Base-by-base conservation (phyloP, 2,888 invertebrate species). In the Leptinotarsa juncta region DNA sequence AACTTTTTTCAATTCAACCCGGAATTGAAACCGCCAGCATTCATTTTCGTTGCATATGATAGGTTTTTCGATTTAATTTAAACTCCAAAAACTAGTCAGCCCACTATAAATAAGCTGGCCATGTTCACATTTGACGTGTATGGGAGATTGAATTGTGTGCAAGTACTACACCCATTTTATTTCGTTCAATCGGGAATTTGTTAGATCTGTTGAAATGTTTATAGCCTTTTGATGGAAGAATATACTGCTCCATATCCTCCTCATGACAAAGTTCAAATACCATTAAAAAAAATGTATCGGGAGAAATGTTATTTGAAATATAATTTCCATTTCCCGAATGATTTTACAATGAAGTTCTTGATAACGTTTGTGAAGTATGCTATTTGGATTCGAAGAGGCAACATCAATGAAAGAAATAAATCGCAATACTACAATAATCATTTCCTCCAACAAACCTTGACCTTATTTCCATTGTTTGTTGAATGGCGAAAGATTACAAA, bases 11-110 rank as follows among this genome's bases (percentile, higher is more conserved):
- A 14, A 62, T 62, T 12, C 26, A 42, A 62, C 42, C 10, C 62
- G 26, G 14, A 32, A 62, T 62, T 42, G n/a, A 42, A 62, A 62
- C 42, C 62, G 62, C 16, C 62, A 62, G 62, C 62, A 42, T 62
- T 62, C 62, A 62, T 62, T 62, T 62, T 62, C 62, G 62, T 32
- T 62, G n/a, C 62, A 62, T 42, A 42, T 62, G 62, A 62, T 42
- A 62, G 42, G 62, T 62, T 26, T 62, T 62, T 32, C 62, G n/a
- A 62, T 62, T 62, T 62, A 26, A 42, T 62, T 62, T n/a, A 62
- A 62, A 62, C 26, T 42, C 62, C 18, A 32, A 62, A 62, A 62
- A 62, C 62, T 62, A 62, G 62, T 42, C 62, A 62, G 42, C 16
- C 62, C 42, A 42, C 62, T 26, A 62, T 62, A 62, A 62, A 62